Base-by-base conservation (phyloP, 92 coral and sea anemone species). In the Umimayanthus kanabou region DNA sequence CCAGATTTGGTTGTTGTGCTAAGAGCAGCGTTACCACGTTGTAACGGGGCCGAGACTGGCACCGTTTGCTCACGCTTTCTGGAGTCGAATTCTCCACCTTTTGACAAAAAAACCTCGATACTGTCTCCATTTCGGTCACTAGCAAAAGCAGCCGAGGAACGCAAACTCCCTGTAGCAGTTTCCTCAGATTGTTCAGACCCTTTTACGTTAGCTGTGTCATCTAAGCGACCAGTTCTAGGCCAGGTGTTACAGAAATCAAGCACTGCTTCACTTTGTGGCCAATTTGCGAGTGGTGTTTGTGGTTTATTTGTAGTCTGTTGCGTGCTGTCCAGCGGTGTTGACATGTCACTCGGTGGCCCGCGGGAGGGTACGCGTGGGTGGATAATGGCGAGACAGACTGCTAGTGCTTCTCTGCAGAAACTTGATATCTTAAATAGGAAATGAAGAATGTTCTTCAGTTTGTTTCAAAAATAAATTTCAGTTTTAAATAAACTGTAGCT, bases 321-420 rank as follows among this genome's bases (percentile, higher is more conserved):
- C 23, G 88, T 37, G 84, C 20, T 69, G 42, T 66, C 47, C 26
- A 65, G 49, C 23, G 43, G 26, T 47, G 75, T 65, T 40, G 92
- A 79, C 14, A 79, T 87, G 29, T 82, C 47, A 37, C 78, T 26
- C 81, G 88, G 70, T 69, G 93, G 80, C 72, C 89, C 89, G 81
- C 74, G 90, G 42, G 91, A 85, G 37, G 94, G 87, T 37, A 89
- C 89, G 76, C 92, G 87, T 67, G 97, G 97, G 57, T 94, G 97
- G 73, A 92, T 94, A 72, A 94, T 91, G 70, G 91, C 81, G 30
- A 90, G 86, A 16, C 93, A 80, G 49, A 90, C 65, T 16, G 94
- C 89, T 83, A 92, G 77, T 76, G 97, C 93, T 72, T 94, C 97
- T 50, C 89, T 82, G 75, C 97, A 92, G 84, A 88, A 92, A 72